These are phyloP conservation scores for Poeciliopsis turrubarensis DNA, from an alignment of 2,113 vertebrate genomes.

Conservation along the genomic window DNA sequence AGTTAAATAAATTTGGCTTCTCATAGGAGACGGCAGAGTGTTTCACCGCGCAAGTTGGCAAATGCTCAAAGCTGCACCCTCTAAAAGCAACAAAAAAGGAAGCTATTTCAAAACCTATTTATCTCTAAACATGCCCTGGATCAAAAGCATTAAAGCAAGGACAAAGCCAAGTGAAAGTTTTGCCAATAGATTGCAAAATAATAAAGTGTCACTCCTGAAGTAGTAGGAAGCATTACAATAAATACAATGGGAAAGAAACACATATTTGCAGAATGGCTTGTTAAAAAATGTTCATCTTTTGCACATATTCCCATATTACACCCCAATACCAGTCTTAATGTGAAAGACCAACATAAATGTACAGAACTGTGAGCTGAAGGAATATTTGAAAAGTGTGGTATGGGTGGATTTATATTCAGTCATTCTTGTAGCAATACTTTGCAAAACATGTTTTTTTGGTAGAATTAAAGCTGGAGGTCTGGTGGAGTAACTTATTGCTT, in stretches of 20 bases:
- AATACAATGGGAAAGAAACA: not conserved
- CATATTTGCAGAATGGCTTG: no score
- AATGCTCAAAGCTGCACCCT: not conserved
- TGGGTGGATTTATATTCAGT: not conserved
- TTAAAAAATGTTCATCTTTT: not conserved
- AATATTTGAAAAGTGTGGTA: not conserved
- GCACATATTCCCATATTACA: not conserved
- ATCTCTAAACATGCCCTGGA: not conserved
- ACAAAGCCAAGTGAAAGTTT: not conserved
- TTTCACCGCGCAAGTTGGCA: conserved; percentile 10
- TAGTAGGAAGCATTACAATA: not conserved
- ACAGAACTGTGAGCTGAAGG: not conserved
- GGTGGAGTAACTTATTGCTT: not conserved
- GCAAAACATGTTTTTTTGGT: no score
- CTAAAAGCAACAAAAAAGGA: conserved; percentile 2
- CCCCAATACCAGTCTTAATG: not conserved
- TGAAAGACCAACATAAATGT: no score
- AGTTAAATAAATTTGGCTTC: conserved; percentile 4
- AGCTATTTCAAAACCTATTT: conserved; percentile 1
- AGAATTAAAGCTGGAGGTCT: not conserved
- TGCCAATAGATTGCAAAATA: not conserved
- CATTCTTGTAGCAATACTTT: not conserved
- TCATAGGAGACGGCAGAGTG: conserved; percentile 13
- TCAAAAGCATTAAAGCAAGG: not conserved
- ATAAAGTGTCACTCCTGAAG: not conserved